Base-by-base conservation (phyloP, 2,797 vertebrate genomes). In the Fratercula arctica region DNA sequence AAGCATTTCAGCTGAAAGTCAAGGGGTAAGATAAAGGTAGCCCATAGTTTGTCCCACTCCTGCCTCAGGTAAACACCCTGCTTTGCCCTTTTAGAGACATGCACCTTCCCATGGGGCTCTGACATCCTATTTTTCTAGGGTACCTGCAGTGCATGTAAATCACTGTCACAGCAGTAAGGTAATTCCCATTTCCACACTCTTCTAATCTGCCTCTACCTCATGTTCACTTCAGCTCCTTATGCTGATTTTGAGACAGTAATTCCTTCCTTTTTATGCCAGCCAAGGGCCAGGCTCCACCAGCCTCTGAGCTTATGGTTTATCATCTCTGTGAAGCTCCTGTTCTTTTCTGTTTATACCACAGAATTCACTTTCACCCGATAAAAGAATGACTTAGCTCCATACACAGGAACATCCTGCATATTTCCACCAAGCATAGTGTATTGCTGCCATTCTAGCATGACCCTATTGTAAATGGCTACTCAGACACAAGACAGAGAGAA, bases 121-220 rank as follows among this genome's bases (percentile, higher is more conserved):
- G 39, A 73, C 63, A 90, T 60, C 50, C 31, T 87, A 14, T 90
- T 94, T 82, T 89, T 37, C 13, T 46, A 73, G 53, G 20, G n/a
- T 31, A 87, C 17, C 41, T 51, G 25, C 67, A 87, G 35, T 23
- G n/a, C 74, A 87, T 48, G 67, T 95, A 94, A 92, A 94, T 92
- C 85, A 80, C 51, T 70, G 56, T 72, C 85, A 80, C 69, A 89
- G 72, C n/a, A 66, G 60, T 70, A 85, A 80, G 33, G 35, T 68
- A 91, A 64, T 90, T 87, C 60, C 43, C 61, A 33, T 85, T 89
- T 84, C 70, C 89, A 90, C 48, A 69, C 12, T 48, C 33, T 68
- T 80, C 41, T 92, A 90, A 86, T 88, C 69, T 87, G 20, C 28
- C 41, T 87, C 51, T 93, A 51, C 76, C 70, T 93, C 78, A 50